Base-by-base conservation (phyloP, 2,797 vertebrate species). In the Enteromius trimaculatus region DNA sequence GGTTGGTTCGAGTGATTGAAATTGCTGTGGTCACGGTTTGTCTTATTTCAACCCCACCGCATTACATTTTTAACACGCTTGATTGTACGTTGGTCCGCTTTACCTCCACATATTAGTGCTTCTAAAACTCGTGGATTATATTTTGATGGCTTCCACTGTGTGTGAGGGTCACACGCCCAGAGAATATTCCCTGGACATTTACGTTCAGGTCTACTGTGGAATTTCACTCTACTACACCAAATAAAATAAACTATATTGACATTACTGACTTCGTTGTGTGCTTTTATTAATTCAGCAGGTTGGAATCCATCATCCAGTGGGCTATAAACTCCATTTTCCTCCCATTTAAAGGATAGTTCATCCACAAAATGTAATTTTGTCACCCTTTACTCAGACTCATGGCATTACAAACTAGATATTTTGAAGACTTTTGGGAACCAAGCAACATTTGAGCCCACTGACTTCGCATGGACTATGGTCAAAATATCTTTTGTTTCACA, bases 221-320 rank as follows among this genome's bases (percentile, higher is more conserved):
- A 51, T 91, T 90, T 91, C 88, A 91, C 88, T 88, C 87, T 89
- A 81, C 83, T 90, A 91, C 90, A 92, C 91, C 90, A 93, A 93
- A 94, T 93, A 91, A 91, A 93, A 89, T 29, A 71, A 88, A 90
- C 58, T 87, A 80, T 88, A 87, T 86, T 81, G 71, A 75, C 76
- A 49, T 87, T 86, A 21, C 82, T 64, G 17, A 55, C 29, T 8
- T 34, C 14, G 3, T 55, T 29, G 6, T 83, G 39, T 83, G 16
- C 58, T 77, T 69, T 85, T 83, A 85, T 81, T 65, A 47, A 39
- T 42, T 19, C 5, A 64, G 23, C 29, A 81, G 71, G 23, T 26
- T 23, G 11, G 29, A 77, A 62, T 77, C 55, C 21, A 44, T 60
- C 37, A 19, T 26, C 23, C 3, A 29, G 16, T 62, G 37, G 37